Percentiles rank a stretch among this genome's conserved stretches.
Evolutionary conservation across 2,888 invertebrate species (phyloP).

Genomic region (Amphipoea oculea): DNA sequence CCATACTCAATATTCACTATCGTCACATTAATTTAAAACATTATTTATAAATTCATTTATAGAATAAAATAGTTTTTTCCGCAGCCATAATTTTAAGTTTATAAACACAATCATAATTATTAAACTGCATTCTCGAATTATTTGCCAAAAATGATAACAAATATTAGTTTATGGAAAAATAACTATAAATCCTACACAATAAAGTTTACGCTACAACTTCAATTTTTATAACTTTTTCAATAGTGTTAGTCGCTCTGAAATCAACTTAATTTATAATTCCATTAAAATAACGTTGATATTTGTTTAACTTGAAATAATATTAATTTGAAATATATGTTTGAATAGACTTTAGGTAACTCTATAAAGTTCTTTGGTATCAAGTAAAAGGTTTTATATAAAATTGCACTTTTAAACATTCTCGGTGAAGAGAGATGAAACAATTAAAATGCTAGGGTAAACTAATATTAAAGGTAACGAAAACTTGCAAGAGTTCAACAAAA

Average conservation of each 20-base stretch:
- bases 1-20: neutral
- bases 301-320: too few species aligned
- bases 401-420: neutral
- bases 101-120: neutral
- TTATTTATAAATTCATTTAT: neutral
- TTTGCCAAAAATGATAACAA: too few species aligned
- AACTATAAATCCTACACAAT: too few species aligned
- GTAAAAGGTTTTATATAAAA: neutral
- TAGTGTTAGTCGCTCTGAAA: too few species aligned
- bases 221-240: too few species aligned
- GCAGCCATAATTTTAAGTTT: neutral
- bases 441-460: neutral
- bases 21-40: neutral
- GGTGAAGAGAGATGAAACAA: neutral
- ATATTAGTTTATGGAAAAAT: too few species aligned
- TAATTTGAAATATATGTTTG: too few species aligned
- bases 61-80: neutral
- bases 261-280: too few species aligned
- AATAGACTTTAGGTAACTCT: neutral
- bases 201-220: too few species aligned
- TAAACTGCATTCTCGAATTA: neutral
- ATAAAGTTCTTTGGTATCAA: neutral
- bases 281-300: too few species aligned
- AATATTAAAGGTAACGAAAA: neutral
- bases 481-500: neutral